These are phyloP conservation scores for Knipowitschia caucasica DNA, from an alignment of 2,797 vertebrate species.

Conservation along the genomic window DNA sequence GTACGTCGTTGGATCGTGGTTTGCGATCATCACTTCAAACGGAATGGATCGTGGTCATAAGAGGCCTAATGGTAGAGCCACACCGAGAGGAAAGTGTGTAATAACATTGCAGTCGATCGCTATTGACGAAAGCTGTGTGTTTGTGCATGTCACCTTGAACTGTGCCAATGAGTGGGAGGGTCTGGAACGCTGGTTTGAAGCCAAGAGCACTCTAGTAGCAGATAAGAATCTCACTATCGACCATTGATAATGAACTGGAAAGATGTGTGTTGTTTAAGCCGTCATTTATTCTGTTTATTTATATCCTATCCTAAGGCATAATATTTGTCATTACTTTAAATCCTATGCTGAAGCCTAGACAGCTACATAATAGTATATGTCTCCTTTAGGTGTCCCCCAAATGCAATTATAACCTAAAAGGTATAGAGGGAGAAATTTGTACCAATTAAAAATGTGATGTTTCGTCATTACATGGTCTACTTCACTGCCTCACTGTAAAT, in stretches of 20 bases:
- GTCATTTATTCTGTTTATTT: background rate
- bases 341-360: too few species aligned
- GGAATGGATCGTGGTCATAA: slow-evolving; percentile 71
- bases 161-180: slow-evolving; percentile 30
- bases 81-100: slow-evolving; percentile 61
- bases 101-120: slow-evolving; percentile 67
- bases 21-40: slow-evolving; percentile 72
- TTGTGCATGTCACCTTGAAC: slow-evolving; percentile 56
- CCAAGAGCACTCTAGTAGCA: background rate
- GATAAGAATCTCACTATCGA: background rate
- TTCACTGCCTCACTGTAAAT: too few species aligned
- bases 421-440: too few species aligned
- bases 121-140: slow-evolving; percentile 65
- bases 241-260: background rate
- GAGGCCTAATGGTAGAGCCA: slow-evolving; percentile 60
- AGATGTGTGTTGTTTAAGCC: background rate
- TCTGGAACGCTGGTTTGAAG: background rate
- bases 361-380: too few species aligned
- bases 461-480: too few species aligned
- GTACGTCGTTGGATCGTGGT: slow-evolving; percentile 50
- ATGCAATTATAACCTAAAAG: too few species aligned
- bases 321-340: too few species aligned
- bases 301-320: too few species aligned
- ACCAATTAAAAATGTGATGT: too few species aligned
- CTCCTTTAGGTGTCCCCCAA: too few species aligned